phyloP scores from a whole-genome alignment of 2,797 vertebrate genomes.

The Picus viridis region DNA sequence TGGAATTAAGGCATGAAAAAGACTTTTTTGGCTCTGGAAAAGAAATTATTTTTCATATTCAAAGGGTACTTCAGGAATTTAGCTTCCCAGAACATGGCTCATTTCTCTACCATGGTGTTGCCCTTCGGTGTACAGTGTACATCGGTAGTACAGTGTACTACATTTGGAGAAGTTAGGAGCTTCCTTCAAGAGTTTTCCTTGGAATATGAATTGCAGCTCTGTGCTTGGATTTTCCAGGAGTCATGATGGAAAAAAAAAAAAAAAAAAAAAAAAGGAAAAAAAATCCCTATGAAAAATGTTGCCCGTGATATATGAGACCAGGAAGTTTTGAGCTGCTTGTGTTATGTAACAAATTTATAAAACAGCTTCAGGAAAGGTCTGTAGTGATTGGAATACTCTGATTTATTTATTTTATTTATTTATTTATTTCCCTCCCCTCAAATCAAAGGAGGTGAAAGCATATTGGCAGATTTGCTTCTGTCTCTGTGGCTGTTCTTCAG shows the following conservation, averaged over 20 bases:
- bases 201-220: neutral
- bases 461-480: neutral
- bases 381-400: neutral
- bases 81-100: neutral
- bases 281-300: neutral
- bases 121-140: neutral
- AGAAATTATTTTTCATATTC: neutral
- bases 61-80: neutral
- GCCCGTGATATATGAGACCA: neutral
- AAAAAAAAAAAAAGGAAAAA: neutral
- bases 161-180: neutral
- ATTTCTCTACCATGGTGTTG: neutral
- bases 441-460: neutral
- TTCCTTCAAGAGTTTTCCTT: neutral
- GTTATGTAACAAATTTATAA: neutral
- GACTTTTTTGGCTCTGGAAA: neutral
- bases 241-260: neutral
- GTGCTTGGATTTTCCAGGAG: neutral
- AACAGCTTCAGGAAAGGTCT: neutral
- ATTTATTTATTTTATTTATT: neutral
- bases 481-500: neutral
- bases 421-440: fast-evolving
- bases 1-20: neutral
- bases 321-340: neutral
- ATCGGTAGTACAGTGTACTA: neutral